Evolutionary conservation across 2,888 invertebrate genomes (phyloP).

Genomic region (Macaria liturata): DNA sequence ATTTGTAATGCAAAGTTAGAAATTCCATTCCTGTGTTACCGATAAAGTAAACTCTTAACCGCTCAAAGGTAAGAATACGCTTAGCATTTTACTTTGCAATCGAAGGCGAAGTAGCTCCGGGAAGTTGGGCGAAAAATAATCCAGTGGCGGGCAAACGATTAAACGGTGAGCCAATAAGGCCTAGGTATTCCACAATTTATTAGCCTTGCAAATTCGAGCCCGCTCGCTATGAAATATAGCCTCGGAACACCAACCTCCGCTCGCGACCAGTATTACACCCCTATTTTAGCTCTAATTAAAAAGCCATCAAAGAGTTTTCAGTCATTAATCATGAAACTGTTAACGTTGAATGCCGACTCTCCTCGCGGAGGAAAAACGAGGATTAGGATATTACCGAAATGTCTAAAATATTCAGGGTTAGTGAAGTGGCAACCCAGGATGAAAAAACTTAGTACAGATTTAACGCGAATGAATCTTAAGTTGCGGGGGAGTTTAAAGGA

Average conservation of each 20-base stretch:
- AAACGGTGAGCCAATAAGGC: constrained; percentile 77
- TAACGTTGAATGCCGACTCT: constrained; percentile 79
- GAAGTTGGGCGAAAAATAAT: constrained; percentile 65
- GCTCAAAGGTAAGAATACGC: constrained; percentile 72
- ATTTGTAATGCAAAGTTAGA: constrained; percentile 82
- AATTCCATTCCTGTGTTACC: constrained; percentile 77
- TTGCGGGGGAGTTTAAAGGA: constrained; percentile 72
- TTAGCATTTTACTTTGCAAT: constrained; percentile 67
- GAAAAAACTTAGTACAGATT: constrained; percentile 64
- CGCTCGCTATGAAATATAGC: constrained; percentile 78
- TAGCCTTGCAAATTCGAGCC: constrained; percentile 81
- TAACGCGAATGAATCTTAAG: constrained; percentile 72
- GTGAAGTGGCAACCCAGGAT: constrained; percentile 66
- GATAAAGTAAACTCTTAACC: constrained; percentile 75
- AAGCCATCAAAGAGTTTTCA: constrained; percentile 84
- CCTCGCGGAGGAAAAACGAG: constrained; percentile 70
- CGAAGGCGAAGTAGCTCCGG: constrained; percentile 50
- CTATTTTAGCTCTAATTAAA: constrained; percentile 83
- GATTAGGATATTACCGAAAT: constrained; percentile 80
- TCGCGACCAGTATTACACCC: constrained; percentile 74
- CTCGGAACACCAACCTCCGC: constrained; percentile 67
- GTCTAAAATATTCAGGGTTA: constrained; percentile 77
- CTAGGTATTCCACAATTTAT: constrained; percentile 81
- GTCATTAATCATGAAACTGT: constrained; percentile 84
- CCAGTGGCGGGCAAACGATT: constrained; percentile 67